These are phyloP conservation scores for Chaenogobius annularis DNA, from an alignment of 2,113 vertebrate genomes.

Conservation along the genomic window DNA sequence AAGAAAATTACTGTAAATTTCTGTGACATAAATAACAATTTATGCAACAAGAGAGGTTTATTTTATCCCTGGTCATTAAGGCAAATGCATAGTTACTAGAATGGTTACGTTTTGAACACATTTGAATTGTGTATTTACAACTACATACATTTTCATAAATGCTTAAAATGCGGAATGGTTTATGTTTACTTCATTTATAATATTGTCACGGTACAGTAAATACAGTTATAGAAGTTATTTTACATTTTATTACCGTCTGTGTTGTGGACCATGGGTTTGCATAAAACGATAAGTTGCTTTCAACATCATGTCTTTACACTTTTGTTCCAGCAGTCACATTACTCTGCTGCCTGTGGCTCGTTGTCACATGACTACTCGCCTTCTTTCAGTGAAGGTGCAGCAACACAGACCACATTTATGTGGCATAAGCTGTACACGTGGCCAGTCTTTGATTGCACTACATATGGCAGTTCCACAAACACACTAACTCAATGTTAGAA, in stretches of 20 bases:
- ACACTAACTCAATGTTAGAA: conserved; percentile 32
- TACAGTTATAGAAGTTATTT: too few relatives aligned
- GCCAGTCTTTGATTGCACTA: conserved; percentile 32
- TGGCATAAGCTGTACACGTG: conserved; percentile 44
- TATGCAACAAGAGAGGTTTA: background rate
- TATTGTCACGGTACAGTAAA: background rate
- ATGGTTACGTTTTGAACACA: background rate
- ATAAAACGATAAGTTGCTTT: background rate
- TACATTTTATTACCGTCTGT: background rate
- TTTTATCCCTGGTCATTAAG: background rate
- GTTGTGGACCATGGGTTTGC: too few relatives aligned
- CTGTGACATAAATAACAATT: background rate
- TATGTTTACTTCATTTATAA: background rate
- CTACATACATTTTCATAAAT: background rate
- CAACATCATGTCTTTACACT: background rate
- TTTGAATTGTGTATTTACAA: background rate
- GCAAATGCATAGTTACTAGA: too few relatives aligned
- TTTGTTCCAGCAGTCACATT: background rate
- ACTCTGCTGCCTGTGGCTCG: conserved; percentile 51
- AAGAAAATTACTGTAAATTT: background rate
- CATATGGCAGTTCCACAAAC: conserved; percentile 15
- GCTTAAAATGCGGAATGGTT: background rate
- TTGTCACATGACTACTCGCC: conserved; percentile 19
- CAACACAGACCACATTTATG: conserved; percentile 15
- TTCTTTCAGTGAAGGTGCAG: conserved; percentile 31